Percentiles rank a stretch among this genome's conserved stretches.
phyloP scores from a whole-genome alignment of 2,113 vertebrate species.

The Eurystomus gularis region DNA sequence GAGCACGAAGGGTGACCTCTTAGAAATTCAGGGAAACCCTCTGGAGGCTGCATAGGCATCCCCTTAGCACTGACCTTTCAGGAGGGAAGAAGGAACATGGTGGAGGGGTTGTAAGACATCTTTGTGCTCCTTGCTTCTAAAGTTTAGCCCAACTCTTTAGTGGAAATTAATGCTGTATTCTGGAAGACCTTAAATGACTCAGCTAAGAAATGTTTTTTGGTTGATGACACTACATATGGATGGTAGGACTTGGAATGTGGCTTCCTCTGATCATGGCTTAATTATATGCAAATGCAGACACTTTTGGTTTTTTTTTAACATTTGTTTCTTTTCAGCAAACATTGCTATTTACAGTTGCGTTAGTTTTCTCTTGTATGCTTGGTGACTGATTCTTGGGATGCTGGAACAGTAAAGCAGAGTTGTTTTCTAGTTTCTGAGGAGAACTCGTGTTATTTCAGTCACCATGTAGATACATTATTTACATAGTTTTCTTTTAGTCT shows the following conservation, averaged over 20 bases:
- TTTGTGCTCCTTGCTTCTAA: neutral
- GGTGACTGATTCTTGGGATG: neutral
- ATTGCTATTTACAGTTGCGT: neutral
- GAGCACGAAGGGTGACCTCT: fast-evolving
- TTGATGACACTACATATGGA: neutral
- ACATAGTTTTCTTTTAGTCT: neutral
- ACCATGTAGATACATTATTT: neutral
- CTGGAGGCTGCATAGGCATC: neutral
- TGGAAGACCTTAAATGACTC: neutral
- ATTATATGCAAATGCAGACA: neutral
- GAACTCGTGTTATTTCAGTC: neutral
- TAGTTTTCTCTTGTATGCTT: neutral
- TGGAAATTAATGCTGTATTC: neutral
- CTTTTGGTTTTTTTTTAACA: neutral
- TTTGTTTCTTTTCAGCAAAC: neutral
- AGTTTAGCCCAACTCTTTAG: neutral
- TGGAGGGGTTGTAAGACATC: neutral
- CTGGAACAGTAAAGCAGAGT: neutral
- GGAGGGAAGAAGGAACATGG: neutral
- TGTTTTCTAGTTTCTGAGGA: neutral
- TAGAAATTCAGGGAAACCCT: neutral
- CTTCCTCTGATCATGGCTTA: neutral
- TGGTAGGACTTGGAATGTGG: neutral
- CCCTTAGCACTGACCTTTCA: neutral
- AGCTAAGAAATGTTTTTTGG: neutral